These are phyloP conservation scores for Cotesia glomerata DNA, from an alignment of 1,140 invertebrate genomes.

Conservation along the genomic window DNA sequence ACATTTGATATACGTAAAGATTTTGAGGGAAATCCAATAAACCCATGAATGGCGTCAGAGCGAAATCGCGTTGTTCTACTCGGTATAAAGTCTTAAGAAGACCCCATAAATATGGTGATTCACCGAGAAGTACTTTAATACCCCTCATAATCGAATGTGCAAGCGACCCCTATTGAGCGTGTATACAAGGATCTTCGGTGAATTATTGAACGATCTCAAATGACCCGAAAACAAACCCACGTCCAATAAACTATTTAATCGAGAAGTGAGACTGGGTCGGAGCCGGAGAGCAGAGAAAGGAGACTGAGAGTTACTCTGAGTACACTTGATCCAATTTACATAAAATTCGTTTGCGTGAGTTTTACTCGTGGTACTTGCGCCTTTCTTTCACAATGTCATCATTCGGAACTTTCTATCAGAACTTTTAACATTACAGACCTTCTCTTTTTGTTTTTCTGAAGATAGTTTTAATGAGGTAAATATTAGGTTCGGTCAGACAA, in stretches of 20 bases:
- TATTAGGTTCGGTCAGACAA: too few species aligned
- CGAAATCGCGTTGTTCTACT: too few species aligned
- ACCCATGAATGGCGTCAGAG: too few species aligned
- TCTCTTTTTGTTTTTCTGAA: too few species aligned
- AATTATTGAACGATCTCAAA: conserved; percentile 40
- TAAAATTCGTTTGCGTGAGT: conserved; percentile 21
- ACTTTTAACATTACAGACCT: neutral
- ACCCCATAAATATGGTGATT: conserved; percentile 26
- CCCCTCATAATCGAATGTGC: conserved; percentile 26
- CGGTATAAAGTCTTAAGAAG: too few species aligned
- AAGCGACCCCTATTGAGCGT: conserved; percentile 1
- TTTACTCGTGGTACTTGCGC: neutral
- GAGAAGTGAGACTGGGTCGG: neutral
- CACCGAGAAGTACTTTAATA: conserved; percentile 27
- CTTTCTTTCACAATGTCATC: neutral
- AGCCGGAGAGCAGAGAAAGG: neutral
- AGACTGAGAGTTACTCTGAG: conserved; percentile 6
- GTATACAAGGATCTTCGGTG: conserved; percentile 12
- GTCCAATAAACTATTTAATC: conserved; percentile 39
- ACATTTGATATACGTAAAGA: too few species aligned
- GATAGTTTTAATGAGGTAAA: too few species aligned
- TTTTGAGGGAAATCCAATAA: too few species aligned
- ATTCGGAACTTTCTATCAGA: neutral
- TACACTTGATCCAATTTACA: conserved; percentile 37
- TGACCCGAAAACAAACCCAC: conserved; percentile 32